phyloP scores from a whole-genome alignment of 2,797 vertebrate genomes.

The Crenuchus spilurus region DNA sequence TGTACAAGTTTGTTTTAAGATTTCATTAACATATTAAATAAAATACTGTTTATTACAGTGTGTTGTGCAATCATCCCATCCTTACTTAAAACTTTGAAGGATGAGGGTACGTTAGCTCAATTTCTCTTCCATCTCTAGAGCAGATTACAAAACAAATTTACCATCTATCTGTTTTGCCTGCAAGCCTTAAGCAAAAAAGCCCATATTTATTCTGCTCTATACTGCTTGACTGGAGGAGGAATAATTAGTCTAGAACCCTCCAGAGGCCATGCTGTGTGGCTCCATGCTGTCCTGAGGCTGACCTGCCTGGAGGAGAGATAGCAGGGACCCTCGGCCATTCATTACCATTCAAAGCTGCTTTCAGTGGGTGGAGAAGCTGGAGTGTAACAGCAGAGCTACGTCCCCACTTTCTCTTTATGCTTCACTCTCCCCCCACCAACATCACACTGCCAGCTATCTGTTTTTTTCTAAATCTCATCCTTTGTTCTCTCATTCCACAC shows the following conservation, averaged over 20 bases:
- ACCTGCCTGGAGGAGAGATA: conserved; percentile 17
- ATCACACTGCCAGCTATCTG: not conserved
- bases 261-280: conserved; percentile 18
- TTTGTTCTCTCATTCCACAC: not conserved
- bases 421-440: not conserved
- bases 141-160: conserved; percentile 28
- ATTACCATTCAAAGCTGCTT: conserved; percentile 14
- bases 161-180: conserved; percentile 19
- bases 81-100: not conserved
- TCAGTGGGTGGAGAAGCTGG: conserved; percentile 4
- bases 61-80: too few relatives aligned
- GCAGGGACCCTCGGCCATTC: conserved; percentile 5
- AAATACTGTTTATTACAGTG: too few relatives aligned
- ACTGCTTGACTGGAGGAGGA: conserved; percentile 29
- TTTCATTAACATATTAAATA: too few relatives aligned
- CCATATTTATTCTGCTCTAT: conserved; percentile 18
- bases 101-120: conserved; percentile 23
- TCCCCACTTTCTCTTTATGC: not conserved
- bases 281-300: conserved; percentile 36
- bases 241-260: conserved; percentile 45
- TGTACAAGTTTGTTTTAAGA: too few relatives aligned
- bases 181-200: conserved; percentile 3
- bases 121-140: conserved; percentile 9
- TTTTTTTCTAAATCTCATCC: not conserved
- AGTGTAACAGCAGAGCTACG: not conserved